Conservation (phyloP, 2,888 invertebrate genomes). For the Nephrocerus scutellatus region DNA sequence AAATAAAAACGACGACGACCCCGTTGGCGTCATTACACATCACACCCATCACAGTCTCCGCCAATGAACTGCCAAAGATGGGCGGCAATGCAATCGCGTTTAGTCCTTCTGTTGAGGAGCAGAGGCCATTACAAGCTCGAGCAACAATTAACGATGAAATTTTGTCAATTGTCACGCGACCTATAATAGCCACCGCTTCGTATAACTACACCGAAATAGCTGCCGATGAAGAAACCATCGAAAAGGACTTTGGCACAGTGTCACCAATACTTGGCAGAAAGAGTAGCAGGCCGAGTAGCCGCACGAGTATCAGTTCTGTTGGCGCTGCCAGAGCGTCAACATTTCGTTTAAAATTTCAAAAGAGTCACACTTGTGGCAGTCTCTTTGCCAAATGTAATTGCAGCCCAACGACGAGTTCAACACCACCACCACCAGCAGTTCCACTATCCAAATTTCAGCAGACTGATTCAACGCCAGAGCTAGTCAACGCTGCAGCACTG, state of each 20-base stretch:
- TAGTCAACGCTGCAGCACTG: conserved; percentile 21
- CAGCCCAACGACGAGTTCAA: too few relatives aligned
- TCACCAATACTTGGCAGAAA: conserved; percentile 18
- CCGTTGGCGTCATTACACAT: too few relatives aligned
- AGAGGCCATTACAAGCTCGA: too few relatives aligned
- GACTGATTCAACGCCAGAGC: conserved; percentile 8
- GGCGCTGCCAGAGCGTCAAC: conserved; percentile 24
- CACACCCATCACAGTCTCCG: too few relatives aligned
- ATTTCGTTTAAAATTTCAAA: conserved; percentile 34
- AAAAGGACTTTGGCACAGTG: conserved; percentile 24
- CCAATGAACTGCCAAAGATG: too few relatives aligned
- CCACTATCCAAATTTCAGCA: conserved; percentile 1
- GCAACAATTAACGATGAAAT: too few relatives aligned
- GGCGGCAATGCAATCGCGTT: too few relatives aligned
- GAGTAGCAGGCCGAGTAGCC: conserved; percentile 2
- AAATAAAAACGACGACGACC: too few relatives aligned
- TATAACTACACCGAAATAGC: too few relatives aligned
- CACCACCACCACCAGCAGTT: conserved; percentile 9
- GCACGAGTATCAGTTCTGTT: conserved; percentile 20
- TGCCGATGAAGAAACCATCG: conserved; percentile 16
- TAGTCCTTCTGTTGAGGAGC: too few relatives aligned
- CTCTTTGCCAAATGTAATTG: conserved; percentile 40
- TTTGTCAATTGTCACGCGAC: too few relatives aligned
- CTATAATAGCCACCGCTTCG: too few relatives aligned
- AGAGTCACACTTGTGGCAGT: conserved; percentile 40